Evolutionary conservation across 2,888 invertebrate genomes (phyloP), one percentile per base, ranked within the genome.

Genomic region (Allolobophora icterica): DNA sequence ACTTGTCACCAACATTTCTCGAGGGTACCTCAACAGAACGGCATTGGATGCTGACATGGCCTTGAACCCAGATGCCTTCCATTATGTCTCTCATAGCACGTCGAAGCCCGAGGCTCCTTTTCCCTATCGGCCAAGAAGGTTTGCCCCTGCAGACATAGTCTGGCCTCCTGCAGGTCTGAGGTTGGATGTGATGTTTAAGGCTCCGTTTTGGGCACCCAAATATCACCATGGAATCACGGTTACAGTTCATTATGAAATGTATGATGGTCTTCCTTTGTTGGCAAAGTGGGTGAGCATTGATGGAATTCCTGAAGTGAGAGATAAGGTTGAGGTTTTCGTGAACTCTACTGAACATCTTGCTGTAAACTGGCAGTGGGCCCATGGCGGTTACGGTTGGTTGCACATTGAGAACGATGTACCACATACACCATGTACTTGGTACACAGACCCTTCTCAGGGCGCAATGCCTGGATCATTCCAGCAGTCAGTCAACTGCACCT

Each of bases 401-500:
- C 90, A 89, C 89, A 83, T 93, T 19, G 91, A 92, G 84, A 91
- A 90, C 30, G 91, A 93, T 89, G 58, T 91, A 40, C 91, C 93
- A 6, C 93, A 93, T 84, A 92, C 92, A 11, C 34, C 84, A 17
- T 89, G 92, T 40, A 71, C 58, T 11, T 93, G 93, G 93, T 58
- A 21, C 21, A 89, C 35, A 33, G 93, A 93, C 84, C 91, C 92
- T 17, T 87, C 89, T 17, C 89, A 90, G 19, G 35, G 58, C 15
- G 30, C 71, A 17, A 93, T 93, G 91, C 93, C 93, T n/a, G 93
- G 93, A 5, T 92, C 92, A 58, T 93, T 92, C 84, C 90, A 92
- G 90, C 91, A 90, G 8, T 58, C 90, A 17, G 89, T 93, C 30
- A 93, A 92, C 90, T 92, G 93, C 87, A 90, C 92, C 11, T 93